Evolutionary conservation across 2,797 vertebrate genomes (phyloP).

Genomic region (Ciconia nigra): DNA sequence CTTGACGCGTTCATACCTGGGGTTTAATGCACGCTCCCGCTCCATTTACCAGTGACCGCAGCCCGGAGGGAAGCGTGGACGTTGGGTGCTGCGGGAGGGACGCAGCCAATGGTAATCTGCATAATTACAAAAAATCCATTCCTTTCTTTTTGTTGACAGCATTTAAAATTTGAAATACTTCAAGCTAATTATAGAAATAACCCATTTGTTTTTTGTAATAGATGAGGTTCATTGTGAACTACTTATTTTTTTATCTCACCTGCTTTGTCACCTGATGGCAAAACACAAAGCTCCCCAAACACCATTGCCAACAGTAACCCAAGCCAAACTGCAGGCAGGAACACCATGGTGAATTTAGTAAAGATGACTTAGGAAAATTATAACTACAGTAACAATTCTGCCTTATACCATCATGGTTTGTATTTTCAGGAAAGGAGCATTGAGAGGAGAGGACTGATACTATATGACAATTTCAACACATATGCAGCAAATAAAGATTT

Average conservation of each 20-base stretch:
- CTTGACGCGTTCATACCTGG: fast-evolving
- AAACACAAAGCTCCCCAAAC: neutral
- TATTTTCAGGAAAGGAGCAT: neutral
- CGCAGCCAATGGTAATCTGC: neutral
- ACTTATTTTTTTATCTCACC: neutral
- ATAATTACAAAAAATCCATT: neutral
- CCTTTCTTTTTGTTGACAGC: neutral
- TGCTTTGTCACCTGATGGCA: neutral
- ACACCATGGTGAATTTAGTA: fast-evolving
- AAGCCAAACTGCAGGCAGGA: neutral
- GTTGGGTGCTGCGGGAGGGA: neutral
- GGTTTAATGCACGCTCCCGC: neutral
- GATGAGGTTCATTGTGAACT: neutral
- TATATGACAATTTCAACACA: neutral
- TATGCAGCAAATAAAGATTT: neutral
- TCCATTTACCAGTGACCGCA: neutral
- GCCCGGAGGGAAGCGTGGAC: fast-evolving
- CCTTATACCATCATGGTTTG: neutral
- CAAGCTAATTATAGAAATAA: neutral
- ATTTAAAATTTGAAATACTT: neutral
- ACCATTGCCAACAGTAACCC: too few relatives aligned
- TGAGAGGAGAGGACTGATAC: neutral
- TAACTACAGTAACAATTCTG: neutral
- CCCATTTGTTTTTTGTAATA: neutral
- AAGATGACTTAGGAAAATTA: neutral